Conservation (phyloP, 2,113 vertebrate genomes). For the Ceyx margarethae region DNA sequence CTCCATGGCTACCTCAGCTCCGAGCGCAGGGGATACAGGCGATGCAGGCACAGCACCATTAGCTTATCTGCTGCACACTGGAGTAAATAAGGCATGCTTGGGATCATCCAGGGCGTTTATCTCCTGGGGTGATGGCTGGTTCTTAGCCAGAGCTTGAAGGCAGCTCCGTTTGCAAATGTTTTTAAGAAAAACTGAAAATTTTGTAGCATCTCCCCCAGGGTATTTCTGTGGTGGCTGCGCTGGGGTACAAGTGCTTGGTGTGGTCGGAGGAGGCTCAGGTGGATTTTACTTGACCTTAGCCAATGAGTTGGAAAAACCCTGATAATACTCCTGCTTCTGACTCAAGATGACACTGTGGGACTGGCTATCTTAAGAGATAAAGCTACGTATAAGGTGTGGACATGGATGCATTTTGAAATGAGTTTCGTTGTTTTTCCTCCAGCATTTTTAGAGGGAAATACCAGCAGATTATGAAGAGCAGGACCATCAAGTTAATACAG, state of each 20-base stretch:
- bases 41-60: rapidly evolving
- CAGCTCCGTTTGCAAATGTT: not conserved
- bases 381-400: rapidly evolving
- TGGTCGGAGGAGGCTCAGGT: not conserved
- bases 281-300: not conserved
- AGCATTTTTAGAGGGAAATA: not conserved
- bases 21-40: not conserved
- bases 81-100: not conserved
- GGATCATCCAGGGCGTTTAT: rapidly evolving
- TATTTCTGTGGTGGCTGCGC: rapidly evolving
- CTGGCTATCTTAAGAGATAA: not conserved
- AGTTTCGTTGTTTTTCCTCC: not conserved
- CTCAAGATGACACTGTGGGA: not conserved
- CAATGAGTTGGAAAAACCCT: rapidly evolving
- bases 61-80: not conserved
- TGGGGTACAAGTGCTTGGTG: rapidly evolving
- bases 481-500: too few relatives aligned
- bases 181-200: not conserved
- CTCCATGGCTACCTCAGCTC: not conserved
- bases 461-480: too few relatives aligned
- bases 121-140: rapidly evolving
- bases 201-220: not conserved
- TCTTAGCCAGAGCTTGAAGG: not conserved
- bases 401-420: not conserved
- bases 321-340: not conserved